These are phyloP conservation scores for Caenorhabditis imperialis DNA, from an alignment of 2,888 invertebrate species.

Conservation along the genomic window DNA sequence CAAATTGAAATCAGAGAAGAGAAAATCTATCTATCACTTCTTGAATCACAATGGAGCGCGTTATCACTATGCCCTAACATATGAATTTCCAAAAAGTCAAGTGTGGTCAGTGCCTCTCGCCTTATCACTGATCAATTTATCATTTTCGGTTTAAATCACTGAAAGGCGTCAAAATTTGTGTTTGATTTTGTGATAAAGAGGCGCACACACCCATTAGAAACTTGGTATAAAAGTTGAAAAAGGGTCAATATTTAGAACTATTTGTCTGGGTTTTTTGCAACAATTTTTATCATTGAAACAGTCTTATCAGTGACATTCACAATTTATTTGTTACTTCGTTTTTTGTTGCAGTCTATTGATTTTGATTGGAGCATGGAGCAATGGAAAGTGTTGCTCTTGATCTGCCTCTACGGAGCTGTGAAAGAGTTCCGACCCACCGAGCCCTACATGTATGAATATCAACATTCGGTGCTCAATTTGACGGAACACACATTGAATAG, in stretches of 20 bases:
- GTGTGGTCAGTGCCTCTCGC: no score
- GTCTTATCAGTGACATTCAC: slow-evolving; percentile 11
- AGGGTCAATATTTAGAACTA: no score
- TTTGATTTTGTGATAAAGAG: slow-evolving; percentile 2
- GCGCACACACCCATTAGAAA: neutral
- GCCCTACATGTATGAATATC: slow-evolving; percentile 74
- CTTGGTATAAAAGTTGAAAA: neutral
- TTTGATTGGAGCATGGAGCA: slow-evolving; percentile 17
- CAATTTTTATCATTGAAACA: neutral
- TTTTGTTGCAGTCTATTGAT: neutral
- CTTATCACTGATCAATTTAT: slow-evolving; percentile 7
- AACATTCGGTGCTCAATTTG: slow-evolving; percentile 70
- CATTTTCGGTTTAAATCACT: neutral
- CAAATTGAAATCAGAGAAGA: no score
- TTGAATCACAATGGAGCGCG: no score
- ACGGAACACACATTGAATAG: slow-evolving; percentile 66
- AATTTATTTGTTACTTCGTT: neutral
- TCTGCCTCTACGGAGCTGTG: slow-evolving; percentile 66
- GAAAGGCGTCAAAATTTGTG: neutral
- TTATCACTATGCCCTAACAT: neutral
- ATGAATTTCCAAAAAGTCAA: neutral
- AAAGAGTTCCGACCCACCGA: slow-evolving; percentile 76
- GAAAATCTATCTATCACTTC: no score
- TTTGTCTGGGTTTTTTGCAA: slow-evolving; percentile 6
- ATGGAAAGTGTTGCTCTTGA: slow-evolving; percentile 38